phyloP scores from a whole-genome alignment of 2,797 vertebrate genomes.

The Anabacerthia variegaticeps region DNA sequence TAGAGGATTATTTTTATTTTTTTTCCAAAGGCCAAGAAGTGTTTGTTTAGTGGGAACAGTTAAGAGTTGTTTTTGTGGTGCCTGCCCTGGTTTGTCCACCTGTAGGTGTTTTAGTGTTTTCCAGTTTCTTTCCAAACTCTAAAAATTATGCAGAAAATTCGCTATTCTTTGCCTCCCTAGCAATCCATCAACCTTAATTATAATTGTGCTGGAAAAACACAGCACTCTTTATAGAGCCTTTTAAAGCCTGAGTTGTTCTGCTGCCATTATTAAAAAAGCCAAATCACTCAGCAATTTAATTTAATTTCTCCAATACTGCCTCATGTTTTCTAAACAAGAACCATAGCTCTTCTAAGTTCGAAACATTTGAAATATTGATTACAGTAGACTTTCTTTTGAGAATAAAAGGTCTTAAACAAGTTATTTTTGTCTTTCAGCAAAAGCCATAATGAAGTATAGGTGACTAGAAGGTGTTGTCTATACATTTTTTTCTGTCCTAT shows the following conservation, averaged over 20 bases:
- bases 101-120: neutral
- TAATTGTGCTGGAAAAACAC: constrained; percentile 20
- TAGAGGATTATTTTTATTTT: too few relatives aligned
- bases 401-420: neutral
- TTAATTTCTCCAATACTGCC: constrained; percentile 41
- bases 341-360: neutral
- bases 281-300: constrained; percentile 63
- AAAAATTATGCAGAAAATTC: constrained; percentile 25
- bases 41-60: neutral
- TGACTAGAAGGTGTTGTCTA: neutral
- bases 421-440: constrained; percentile 7
- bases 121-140: neutral
- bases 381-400: constrained; percentile 26
- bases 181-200: constrained; percentile 54
- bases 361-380: constrained; percentile 50
- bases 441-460: neutral
- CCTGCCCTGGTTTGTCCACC: neutral
- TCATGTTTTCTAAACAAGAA: constrained; percentile 59
- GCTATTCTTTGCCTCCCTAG: neutral
- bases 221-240: neutral
- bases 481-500: neutral
- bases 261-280: constrained; percentile 41
- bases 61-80: neutral
- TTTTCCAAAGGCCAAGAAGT: neutral
- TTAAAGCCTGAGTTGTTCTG: constrained; percentile 37